phyloP scores from a whole-genome alignment of 2,888 invertebrate genomes.

The Lomographa bimaculata region DNA sequence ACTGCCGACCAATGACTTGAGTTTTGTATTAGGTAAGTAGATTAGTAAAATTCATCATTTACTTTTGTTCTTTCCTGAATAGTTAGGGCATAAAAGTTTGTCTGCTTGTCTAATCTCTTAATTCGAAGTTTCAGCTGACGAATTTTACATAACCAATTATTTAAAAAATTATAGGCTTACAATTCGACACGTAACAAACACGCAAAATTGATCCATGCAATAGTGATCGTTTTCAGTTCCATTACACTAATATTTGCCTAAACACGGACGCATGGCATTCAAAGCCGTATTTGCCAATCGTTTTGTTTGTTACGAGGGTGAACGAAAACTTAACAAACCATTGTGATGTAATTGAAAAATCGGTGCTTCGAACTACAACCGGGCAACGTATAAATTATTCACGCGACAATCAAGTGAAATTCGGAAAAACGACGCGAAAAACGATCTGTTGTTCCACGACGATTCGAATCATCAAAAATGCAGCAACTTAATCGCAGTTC shows the following conservation, averaged over 20 bases:
- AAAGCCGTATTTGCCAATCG: conserved; percentile 16
- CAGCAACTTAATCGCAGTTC: conserved; percentile 70
- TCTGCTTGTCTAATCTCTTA: too few relatives aligned
- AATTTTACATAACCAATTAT: too few relatives aligned
- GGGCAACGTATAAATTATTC: conserved; percentile 65
- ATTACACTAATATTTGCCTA: conserved; percentile 3
- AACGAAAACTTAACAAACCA: conserved; percentile 49
- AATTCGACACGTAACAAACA: too few relatives aligned
- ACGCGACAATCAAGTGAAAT: conserved; percentile 76
- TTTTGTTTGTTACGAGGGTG: conserved; percentile 26
- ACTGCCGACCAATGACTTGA: too few relatives aligned
- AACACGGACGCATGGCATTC: conserved; percentile 5
- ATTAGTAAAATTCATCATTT: too few relatives aligned
- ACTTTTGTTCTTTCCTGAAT: too few relatives aligned
- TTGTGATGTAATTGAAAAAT: conserved; percentile 81
- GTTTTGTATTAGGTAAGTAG: too few relatives aligned
- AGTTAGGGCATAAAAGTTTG: too few relatives aligned
- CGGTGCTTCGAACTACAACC: conserved; percentile 60
- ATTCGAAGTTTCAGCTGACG: too few relatives aligned
- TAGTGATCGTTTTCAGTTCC: neutral
- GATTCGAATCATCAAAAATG: conserved; percentile 70
- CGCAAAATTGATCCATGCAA: too few relatives aligned
- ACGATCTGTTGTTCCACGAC: conserved; percentile 72
- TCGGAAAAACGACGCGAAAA: conserved; percentile 77
- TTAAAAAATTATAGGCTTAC: too few relatives aligned